Evolutionary conservation across 2,113 vertebrate genomes (phyloP).

Genomic region (Phoxinus phoxinus): DNA sequence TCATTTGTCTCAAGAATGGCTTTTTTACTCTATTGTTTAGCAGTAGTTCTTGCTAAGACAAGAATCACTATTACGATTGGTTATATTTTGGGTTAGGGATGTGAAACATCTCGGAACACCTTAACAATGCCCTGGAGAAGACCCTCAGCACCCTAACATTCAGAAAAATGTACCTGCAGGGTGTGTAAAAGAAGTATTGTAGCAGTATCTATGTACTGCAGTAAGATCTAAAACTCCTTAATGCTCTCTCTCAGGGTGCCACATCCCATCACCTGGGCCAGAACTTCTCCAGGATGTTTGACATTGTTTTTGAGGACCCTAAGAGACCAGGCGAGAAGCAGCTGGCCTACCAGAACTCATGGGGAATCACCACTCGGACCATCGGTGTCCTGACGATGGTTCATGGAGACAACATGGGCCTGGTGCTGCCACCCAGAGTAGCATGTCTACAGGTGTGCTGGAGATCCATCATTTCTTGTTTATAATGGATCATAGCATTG

Average conservation of each 20-base stretch:
- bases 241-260: constrained; percentile 78
- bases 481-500: neutral
- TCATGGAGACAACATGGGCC: constrained; percentile 95
- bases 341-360: constrained; percentile 95
- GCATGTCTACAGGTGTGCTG: constrained; percentile 89
- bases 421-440: constrained; percentile 91
- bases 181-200: neutral
- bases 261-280: constrained; percentile 97
- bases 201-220: neutral
- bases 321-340: constrained; percentile 94
- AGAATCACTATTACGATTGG: too few species aligned
- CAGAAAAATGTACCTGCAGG: neutral
- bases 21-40: too few species aligned
- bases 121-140: neutral
- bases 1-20: too few species aligned
- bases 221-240: neutral
- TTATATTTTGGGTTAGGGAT: too few species aligned
- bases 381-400: constrained; percentile 98
- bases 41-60: too few species aligned
- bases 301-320: constrained; percentile 95
- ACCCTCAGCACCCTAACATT: neutral
- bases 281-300: constrained; percentile 98
- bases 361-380: constrained; percentile 95
- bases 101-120: too few species aligned
- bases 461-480: neutral